A percentile compares a stretch with the other conserved stretches of the same genome.
phyloP scores from a whole-genome alignment of 2,888 invertebrate species.

The Heliothis peltigera region DNA sequence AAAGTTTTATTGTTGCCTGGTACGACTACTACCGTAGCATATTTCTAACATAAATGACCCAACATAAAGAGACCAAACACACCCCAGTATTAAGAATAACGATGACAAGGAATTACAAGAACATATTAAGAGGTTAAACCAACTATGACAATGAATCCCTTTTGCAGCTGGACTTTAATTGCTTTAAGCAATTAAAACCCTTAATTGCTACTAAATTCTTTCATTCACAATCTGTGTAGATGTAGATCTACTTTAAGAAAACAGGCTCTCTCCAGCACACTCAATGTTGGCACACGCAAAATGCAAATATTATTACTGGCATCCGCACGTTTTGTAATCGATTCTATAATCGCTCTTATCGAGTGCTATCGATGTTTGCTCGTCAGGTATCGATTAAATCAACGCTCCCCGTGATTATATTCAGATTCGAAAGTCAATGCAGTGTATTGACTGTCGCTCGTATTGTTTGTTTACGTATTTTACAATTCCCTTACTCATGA shows the following conservation, averaged over 20 bases:
- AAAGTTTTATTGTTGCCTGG: constrained; percentile 16
- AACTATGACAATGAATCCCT: constrained; percentile 24
- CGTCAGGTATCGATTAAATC: constrained; percentile 36
- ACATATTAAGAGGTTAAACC: constrained; percentile 17
- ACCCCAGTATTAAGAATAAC: constrained; percentile 5
- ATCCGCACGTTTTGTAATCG: constrained; percentile 49
- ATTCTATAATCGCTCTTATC: constrained; percentile 54
- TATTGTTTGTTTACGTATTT: not conserved
- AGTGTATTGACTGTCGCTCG: constrained; percentile 30
- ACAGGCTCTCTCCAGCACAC: constrained; percentile 36
- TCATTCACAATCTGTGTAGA: constrained; percentile 29
- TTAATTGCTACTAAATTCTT: constrained; percentile 38
- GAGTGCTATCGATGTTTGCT: constrained; percentile 53
- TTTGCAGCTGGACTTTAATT: constrained; percentile 44
- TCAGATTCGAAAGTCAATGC: constrained; percentile 28
- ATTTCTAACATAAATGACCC: not conserved
- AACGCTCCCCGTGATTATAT: constrained; percentile 22
- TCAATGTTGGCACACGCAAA: constrained; percentile 35
- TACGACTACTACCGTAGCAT: not conserved
- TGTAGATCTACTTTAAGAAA: constrained; percentile 27
- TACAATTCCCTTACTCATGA: not conserved
- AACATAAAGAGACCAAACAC: constrained; percentile 13
- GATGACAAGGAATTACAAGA: constrained; percentile 33
- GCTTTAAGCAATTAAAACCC: constrained; percentile 46
- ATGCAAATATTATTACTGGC: constrained; percentile 62